Evolutionary conservation across 2,888 invertebrate genomes (phyloP), one percentile per base, ranked within the genome.

Genomic region (Molorchus minor): DNA sequence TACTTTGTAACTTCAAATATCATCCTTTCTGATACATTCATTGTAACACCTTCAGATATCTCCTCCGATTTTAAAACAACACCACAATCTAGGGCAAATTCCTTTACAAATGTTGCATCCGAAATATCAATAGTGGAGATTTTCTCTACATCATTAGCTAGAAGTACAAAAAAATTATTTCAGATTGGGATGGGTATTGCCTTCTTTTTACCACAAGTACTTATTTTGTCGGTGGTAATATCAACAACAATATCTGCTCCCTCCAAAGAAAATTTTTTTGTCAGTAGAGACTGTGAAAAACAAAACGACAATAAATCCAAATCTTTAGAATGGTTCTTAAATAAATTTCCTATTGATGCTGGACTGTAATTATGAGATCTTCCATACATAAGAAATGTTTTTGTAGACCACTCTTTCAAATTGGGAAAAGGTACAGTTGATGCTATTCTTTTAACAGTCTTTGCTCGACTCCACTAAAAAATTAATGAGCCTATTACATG

Each of bases 391-490:
- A 83, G 70, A 45, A 84, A 80, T 46, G 80, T 74, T 72, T 82
- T 82, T 0, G 80, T 80, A 7, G 77, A 77, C 83, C 83, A 84
- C 21, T 78, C 72, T 51, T 75, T 69, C 30, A 61, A 63, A 43
- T 65, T 71, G 7, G 64, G 56, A 54, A 78, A 64, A 36, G 69
- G 58, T 33, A 73, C 65, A 2, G 47, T 20, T 17, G 56, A 41
- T 16, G 79, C 53, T 25, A 79, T 65, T 49, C 70, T 71, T 65
- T 71, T 74, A 17, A 85, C 80, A 40, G 75, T 72, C 67, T 82
- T 84, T 2, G 87, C 86, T 69, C 86, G 77, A 68, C 81, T 82
- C 85, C 86, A 86, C 83, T 85, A 70, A 45, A 81, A 70, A 81
- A 70, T 53, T 38, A 36, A 53, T 47, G 35, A 57, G 8, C 10